phyloP scores from a whole-genome alignment of 2,797 vertebrate species.

The Nyctibius grandis region DNA sequence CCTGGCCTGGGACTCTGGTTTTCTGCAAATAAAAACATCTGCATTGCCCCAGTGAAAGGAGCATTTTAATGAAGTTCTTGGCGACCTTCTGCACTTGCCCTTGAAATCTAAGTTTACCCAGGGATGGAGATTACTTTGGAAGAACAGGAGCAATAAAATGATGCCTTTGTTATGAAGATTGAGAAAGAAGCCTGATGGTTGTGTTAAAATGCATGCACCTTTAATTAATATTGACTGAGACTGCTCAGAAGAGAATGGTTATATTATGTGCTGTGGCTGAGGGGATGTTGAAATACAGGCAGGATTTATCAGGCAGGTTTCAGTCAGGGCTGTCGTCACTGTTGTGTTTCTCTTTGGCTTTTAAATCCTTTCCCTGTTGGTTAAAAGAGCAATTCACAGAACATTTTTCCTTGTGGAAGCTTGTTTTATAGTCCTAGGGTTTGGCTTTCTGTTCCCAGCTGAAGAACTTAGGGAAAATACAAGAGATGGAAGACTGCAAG shows the following conservation, averaged over 20 bases:
- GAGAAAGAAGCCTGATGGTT: not conserved
- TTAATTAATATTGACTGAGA: slow-evolving; percentile 40
- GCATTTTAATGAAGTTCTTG: not conserved
- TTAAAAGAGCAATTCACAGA: not conserved
- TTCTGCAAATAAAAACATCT: not conserved
- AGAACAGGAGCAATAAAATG: not conserved
- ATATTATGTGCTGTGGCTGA: not conserved
- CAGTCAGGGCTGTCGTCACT: not conserved
- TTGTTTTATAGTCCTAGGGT: not conserved
- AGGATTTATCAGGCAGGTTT: slow-evolving; percentile 27
- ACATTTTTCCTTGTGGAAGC: not conserved
- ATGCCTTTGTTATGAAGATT: slow-evolving; percentile 22
- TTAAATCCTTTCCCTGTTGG: not conserved
- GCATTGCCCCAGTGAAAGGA: not conserved
- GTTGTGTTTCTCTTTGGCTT: slow-evolving; percentile 17
- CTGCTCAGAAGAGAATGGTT: slow-evolving; percentile 4
- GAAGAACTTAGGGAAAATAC: not conserved
- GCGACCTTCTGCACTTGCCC: not conserved
- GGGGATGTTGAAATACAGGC: slow-evolving; percentile 46
- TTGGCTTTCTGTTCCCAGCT: not conserved
- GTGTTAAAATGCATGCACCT: not conserved
- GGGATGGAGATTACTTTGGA: not conserved
- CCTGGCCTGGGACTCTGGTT: not conserved
- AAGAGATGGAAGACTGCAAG: not conserved
- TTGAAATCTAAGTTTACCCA: not conserved